phyloP scores from a whole-genome alignment of 2,888 invertebrate species.

The Meteorus colon region DNA sequence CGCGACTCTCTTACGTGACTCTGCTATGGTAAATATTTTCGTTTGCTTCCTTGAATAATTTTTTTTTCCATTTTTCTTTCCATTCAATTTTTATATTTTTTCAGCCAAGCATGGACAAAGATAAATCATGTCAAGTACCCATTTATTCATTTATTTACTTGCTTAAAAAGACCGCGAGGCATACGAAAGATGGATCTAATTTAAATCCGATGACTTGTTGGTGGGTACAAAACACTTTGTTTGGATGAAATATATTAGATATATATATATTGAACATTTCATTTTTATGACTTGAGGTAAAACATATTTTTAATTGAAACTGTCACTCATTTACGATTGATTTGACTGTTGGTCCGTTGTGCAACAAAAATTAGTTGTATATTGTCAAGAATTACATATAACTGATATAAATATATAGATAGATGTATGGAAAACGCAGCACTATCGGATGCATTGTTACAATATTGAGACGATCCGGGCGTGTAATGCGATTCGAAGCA shows the following conservation, averaged over 20 bases:
- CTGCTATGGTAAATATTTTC: background rate
- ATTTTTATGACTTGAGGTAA: background rate
- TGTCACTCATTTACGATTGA: constrained; percentile 22
- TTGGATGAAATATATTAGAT: background rate
- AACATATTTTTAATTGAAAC: constrained; percentile 18
- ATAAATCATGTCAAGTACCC: constrained; percentile 3
- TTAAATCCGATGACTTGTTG: background rate
- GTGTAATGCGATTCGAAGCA: constrained; percentile 43
- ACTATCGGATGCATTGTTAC: constrained; percentile 39
- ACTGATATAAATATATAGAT: background rate
- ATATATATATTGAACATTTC: background rate
- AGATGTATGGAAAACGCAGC: constrained; percentile 3
- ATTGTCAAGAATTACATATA: background rate
- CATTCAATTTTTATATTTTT: background rate
- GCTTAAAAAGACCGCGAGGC: background rate
- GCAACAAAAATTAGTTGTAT: constrained; percentile 31
- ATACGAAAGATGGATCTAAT: constrained; percentile 8
- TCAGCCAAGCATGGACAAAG: background rate
- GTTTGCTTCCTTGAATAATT: background rate
- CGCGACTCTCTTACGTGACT: background rate
- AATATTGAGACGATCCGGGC: constrained; percentile 35
- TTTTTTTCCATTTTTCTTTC: background rate
- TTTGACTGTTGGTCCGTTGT: background rate
- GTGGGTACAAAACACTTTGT: background rate
- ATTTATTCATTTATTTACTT: background rate